A percentile compares a stretch with the other conserved stretches of the same genome.
phyloP scores from a whole-genome alignment of 1,140 invertebrate species.

The Samia ricini region DNA sequence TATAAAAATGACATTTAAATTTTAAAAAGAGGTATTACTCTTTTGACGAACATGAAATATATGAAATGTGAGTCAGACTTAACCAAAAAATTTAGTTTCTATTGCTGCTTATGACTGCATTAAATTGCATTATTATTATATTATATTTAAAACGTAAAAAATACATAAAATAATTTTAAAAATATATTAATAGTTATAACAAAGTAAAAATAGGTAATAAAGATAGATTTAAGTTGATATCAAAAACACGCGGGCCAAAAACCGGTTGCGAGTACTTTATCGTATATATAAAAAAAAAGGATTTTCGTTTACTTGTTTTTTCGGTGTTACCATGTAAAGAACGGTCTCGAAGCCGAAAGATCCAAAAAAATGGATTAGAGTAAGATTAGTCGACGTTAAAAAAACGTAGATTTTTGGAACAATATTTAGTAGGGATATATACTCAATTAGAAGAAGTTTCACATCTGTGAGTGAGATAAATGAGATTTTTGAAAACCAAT shows the following conservation, averaged over 20 bases:
- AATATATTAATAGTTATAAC: slow-evolving; percentile 25
- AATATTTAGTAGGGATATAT: slow-evolving; percentile 68
- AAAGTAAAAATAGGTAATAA: slow-evolving; percentile 24
- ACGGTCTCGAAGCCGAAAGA: background rate
- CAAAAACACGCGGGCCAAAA: slow-evolving; percentile 60
- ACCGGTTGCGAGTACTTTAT: slow-evolving; percentile 38
- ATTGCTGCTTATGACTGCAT: slow-evolving; percentile 60
- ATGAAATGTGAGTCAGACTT: slow-evolving; percentile 62
- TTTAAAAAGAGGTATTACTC: background rate
- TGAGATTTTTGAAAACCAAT: slow-evolving; percentile 1
- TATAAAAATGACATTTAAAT: background rate
- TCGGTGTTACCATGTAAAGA: slow-evolving; percentile 42
- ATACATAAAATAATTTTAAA: slow-evolving; percentile 35
- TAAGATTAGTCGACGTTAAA: slow-evolving; percentile 61
- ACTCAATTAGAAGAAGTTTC: slow-evolving; percentile 55
- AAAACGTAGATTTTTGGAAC: slow-evolving; percentile 72
- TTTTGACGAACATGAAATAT: background rate
- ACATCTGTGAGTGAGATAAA: background rate
- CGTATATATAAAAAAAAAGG: slow-evolving; percentile 11
- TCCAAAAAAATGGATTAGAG: slow-evolving; percentile 30
- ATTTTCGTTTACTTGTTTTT: slow-evolving; percentile 21
- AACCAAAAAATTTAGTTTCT: slow-evolving; percentile 38
- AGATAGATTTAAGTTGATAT: slow-evolving; percentile 42
- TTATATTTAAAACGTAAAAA: slow-evolving; percentile 50
- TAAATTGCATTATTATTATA: slow-evolving; percentile 46